Conservation (phyloP, 2,113 vertebrate genomes). For the Hystrix cristata region DNA sequence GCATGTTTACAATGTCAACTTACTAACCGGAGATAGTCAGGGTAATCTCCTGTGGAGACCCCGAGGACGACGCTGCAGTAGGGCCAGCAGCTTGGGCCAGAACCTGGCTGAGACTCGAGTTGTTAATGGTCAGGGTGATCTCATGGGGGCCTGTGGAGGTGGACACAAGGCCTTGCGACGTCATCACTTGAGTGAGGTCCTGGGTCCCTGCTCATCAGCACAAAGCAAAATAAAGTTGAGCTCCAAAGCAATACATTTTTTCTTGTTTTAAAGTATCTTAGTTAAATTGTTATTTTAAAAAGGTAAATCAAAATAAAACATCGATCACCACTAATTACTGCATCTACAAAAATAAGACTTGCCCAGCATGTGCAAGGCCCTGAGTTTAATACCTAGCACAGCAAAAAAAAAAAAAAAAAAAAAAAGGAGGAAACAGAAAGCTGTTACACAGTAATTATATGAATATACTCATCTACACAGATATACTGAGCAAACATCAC, state of each 20-base stretch:
- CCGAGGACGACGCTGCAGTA: slow-evolving; percentile 85
- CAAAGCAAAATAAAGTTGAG: slow-evolving; percentile 22
- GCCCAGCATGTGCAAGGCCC: too few relatives aligned
- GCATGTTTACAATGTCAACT: fast-evolving
- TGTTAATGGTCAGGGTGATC: slow-evolving; percentile 98
- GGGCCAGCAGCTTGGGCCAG: slow-evolving; percentile 91
- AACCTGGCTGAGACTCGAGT: slow-evolving; percentile 95
- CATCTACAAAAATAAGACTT: neutral
- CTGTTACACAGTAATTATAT: neutral
- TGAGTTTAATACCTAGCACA: neutral
- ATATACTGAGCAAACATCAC: fast-evolving
- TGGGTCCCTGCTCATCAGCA: slow-evolving; percentile 90
- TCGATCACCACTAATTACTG: neutral
- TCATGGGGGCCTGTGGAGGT: slow-evolving; percentile 92
- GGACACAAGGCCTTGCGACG: slow-evolving; percentile 91
- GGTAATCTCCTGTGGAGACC: slow-evolving; percentile 96
- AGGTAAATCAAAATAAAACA: neutral
- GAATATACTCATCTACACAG: fast-evolving
- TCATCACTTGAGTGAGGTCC: slow-evolving; percentile 95
- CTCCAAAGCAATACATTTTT: neutral
- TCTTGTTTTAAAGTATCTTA: neutral
- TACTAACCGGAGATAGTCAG: slow-evolving; percentile 97
- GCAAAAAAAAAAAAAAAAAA: neutral
- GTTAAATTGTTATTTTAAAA: neutral
- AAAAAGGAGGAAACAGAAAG: neutral